Conservation (phyloP, 64 coral and sea anemone species). For the Trachythela sp. region DNA sequence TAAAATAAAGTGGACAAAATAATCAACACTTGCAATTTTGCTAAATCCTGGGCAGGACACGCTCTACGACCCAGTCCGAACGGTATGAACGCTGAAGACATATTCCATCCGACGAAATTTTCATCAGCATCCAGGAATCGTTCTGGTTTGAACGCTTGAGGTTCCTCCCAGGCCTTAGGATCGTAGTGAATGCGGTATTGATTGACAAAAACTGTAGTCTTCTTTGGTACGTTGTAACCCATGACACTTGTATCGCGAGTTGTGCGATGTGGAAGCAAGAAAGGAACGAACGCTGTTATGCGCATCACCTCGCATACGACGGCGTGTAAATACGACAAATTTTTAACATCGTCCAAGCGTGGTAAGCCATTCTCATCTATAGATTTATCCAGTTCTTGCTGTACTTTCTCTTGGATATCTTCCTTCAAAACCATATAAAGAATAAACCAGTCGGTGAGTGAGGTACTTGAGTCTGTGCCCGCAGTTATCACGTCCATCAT, state of each 20-base stretch:
- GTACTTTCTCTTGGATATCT: conserved; percentile 30
- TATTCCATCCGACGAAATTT: conserved; percentile 6
- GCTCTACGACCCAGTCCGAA: conserved; percentile 37
- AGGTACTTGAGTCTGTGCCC: background rate
- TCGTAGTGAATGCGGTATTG: too few relatives aligned
- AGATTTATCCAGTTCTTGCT: conserved; percentile 38
- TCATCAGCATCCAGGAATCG: conserved; percentile 46
- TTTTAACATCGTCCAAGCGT: conserved; percentile 19
- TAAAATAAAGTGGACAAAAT: conserved; percentile 29
- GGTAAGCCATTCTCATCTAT: conserved; percentile 27
- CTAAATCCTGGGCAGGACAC: conserved; percentile 34
- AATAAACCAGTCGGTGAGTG: conserved; percentile 27
- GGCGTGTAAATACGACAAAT: conserved; percentile 43
- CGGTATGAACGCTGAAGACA: conserved; percentile 16
- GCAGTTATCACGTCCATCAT: background rate
- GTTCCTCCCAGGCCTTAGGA: background rate
- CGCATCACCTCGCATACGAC: conserved; percentile 36
- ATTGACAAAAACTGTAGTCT: too few relatives aligned
- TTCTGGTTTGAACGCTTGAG: conserved; percentile 35
- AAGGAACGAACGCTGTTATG: background rate
- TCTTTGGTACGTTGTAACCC: too few relatives aligned
- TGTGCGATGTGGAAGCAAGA: too few relatives aligned
- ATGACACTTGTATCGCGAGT: too few relatives aligned
- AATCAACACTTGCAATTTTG: conserved; percentile 36
- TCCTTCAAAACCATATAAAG: conserved; percentile 17